phyloP scores from a whole-genome alignment of 2,113 vertebrate species.

The Anolis sagrei region DNA sequence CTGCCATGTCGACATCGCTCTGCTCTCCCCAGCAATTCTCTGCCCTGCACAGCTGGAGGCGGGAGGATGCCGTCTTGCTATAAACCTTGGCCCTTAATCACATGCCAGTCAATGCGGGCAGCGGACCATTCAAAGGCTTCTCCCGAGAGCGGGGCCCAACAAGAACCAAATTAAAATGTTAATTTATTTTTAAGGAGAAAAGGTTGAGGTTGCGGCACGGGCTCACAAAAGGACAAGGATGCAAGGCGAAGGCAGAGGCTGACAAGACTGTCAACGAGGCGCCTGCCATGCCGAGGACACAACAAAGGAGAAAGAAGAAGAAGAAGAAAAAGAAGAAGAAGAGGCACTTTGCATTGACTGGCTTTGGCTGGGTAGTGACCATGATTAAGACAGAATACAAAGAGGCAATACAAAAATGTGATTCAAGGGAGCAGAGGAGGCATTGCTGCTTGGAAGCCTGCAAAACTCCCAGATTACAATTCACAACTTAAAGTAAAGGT shows the following conservation, averaged over 20 bases:
- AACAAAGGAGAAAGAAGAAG: neutral
- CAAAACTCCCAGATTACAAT: neutral
- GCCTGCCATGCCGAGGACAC: neutral
- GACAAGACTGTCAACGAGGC: constrained; percentile 40
- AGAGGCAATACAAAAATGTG: constrained; percentile 31
- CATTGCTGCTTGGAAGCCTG: neutral
- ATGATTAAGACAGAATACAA: constrained; percentile 24
- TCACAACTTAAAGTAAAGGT: no score
- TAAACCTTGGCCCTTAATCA: constrained; percentile 45
- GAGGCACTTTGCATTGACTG: constrained; percentile 50
- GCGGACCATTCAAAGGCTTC: constrained; percentile 27
- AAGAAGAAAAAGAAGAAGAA: neutral
- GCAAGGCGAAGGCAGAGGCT: constrained; percentile 43
- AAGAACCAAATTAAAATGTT: constrained; percentile 40
- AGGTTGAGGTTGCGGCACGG: constrained; percentile 41
- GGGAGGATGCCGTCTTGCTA: neutral
- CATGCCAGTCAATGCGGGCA: constrained; percentile 40
- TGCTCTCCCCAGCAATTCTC: constrained; percentile 13
- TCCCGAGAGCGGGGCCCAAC: neutral
- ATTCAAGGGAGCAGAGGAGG: constrained; percentile 29
- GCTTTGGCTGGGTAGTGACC: constrained; percentile 42
- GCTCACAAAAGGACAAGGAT: constrained; percentile 35
- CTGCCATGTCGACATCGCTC: constrained; percentile 34
- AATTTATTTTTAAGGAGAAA: constrained; percentile 40
- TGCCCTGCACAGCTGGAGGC: neutral